Conservation (phyloP, 2,113 vertebrate species). For the Suncus etruscus region DNA sequence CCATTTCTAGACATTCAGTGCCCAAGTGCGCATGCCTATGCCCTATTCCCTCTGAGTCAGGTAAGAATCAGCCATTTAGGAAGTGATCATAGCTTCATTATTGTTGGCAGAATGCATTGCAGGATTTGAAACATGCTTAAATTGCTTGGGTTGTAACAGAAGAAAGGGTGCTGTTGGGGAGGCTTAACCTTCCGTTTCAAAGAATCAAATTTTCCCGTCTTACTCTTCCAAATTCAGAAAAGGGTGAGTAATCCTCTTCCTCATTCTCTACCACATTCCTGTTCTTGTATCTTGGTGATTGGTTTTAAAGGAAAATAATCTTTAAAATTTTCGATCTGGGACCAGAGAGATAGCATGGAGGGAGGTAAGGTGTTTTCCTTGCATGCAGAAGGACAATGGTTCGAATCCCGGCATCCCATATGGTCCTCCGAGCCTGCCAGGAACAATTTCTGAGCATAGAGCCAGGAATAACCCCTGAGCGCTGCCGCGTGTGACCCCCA, state of each 20-base stretch:
- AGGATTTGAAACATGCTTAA: background rate
- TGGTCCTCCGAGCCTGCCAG: no score
- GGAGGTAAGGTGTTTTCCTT: no score
- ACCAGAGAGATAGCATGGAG: no score
- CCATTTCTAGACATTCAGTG: background rate
- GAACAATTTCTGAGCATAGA: no score
- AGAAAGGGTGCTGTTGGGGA: background rate
- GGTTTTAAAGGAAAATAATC: background rate
- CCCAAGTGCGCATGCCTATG: background rate
- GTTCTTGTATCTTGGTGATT: background rate
- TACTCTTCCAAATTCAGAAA: background rate
- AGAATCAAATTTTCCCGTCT: background rate
- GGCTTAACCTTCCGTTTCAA: background rate
- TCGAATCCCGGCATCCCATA: no score
- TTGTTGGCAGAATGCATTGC: background rate
- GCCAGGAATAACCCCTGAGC: no score
- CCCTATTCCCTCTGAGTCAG: constrained; percentile 15
- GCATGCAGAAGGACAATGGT: no score
- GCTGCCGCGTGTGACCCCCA: background rate
- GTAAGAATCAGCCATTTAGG: background rate
- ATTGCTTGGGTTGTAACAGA: background rate
- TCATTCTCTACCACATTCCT: background rate
- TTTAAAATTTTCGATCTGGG: background rate
- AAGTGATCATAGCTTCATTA: background rate
- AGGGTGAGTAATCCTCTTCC: background rate